Evolutionary conservation across 2,113 vertebrate species (phyloP).

Genomic region (Nothocercus nigrocapillus): DNA sequence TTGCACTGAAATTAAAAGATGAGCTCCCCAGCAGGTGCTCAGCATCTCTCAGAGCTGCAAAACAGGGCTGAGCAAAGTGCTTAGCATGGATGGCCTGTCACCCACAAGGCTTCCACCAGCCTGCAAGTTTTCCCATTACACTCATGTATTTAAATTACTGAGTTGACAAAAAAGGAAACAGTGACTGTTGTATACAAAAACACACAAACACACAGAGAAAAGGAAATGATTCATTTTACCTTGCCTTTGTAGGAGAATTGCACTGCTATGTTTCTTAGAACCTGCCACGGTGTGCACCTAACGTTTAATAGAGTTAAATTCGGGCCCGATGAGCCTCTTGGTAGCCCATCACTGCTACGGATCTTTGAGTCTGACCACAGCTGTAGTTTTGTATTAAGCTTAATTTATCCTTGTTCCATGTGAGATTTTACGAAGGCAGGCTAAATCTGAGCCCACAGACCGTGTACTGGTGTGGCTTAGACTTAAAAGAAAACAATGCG

Average conservation of each 20-base stretch:
- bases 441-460: neutral
- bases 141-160: neutral
- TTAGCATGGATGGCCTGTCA: neutral
- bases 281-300: neutral
- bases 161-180: constrained; percentile 19
- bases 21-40: neutral
- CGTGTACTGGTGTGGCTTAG: neutral
- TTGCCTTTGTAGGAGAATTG: constrained; percentile 19
- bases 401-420: neutral
- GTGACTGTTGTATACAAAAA: constrained; percentile 21
- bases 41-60: neutral
- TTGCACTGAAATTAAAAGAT: neutral
- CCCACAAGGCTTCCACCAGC: neutral
- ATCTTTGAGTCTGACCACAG: neutral
- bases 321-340: rapidly evolving
- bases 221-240: constrained; percentile 62
- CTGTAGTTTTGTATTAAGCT: neutral
- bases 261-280: constrained; percentile 26
- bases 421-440: neutral
- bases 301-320: neutral
- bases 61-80: neutral
- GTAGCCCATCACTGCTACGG: neutral
- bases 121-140: neutral
- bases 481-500: neutral
- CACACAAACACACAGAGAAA: neutral